Evolutionary conservation across 2,113 vertebrate species (phyloP).

Genomic region (Anarhynchus alexandrinus): DNA sequence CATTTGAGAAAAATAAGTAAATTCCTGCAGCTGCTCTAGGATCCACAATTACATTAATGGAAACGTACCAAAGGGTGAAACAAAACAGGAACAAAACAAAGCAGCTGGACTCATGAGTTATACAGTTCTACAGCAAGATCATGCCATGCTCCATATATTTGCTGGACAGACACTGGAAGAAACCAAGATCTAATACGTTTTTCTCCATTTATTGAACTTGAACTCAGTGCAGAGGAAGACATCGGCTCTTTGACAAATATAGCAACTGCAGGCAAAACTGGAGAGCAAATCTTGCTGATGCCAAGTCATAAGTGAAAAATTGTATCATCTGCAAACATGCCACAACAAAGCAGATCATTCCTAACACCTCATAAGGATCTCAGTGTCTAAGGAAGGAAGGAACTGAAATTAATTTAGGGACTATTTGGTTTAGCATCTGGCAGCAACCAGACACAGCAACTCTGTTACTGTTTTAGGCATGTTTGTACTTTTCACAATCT

Average conservation of each 20-base stretch:
- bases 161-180: not conserved
- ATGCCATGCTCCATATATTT: no score
- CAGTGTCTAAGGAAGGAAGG: not conserved
- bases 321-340: not conserved
- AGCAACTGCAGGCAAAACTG: not conserved
- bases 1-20: no score
- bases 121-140: no score
- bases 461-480: not conserved
- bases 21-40: no score
- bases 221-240: not conserved
- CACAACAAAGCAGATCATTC: slow-evolving; percentile 15
- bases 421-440: slow-evolving; percentile 19
- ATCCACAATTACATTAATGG: no score
- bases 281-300: not conserved
- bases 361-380: not conserved
- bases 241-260: not conserved
- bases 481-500: not conserved
- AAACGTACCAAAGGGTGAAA: no score
- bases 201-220: not conserved
- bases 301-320: not conserved
- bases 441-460: not conserved
- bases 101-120: no score
- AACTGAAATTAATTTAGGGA: slow-evolving; percentile 28
- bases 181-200: not conserved
- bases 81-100: no score